These are phyloP conservation scores for Laothoe populi DNA, from an alignment of 2,888 invertebrate species.

Conservation along the genomic window DNA sequence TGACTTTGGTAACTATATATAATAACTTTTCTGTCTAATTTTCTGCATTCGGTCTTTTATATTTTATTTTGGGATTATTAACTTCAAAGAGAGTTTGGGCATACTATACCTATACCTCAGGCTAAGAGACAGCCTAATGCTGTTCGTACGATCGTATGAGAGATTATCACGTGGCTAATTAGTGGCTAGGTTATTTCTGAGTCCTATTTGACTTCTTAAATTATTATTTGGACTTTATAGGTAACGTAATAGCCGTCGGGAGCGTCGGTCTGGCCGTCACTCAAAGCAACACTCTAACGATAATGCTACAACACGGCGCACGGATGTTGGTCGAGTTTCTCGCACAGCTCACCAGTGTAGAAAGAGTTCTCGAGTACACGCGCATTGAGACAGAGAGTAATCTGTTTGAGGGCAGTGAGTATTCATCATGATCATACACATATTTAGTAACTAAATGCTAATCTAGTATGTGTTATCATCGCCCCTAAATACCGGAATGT, in stretches of 20 bases:
- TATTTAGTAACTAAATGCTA: too few species aligned
- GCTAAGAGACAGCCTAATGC: too few species aligned
- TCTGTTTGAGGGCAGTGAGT: constrained; percentile 77
- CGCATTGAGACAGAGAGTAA: constrained; percentile 86
- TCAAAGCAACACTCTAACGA: constrained; percentile 85
- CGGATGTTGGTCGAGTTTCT: constrained; percentile 93
- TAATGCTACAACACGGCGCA: constrained; percentile 90
- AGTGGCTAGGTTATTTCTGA: too few species aligned
- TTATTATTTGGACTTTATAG: constrained; percentile 47
- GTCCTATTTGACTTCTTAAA: background rate
- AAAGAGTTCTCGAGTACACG: constrained; percentile 93
- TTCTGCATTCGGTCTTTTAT: too few species aligned
- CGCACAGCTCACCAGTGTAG: constrained; percentile 92
- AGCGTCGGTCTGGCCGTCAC: constrained; percentile 88
- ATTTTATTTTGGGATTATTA: too few species aligned
- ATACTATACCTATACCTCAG: too few species aligned
- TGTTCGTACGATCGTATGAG: too few species aligned
- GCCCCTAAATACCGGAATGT: too few species aligned
- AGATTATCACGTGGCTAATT: too few species aligned
- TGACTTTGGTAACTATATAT: constrained; percentile 65
- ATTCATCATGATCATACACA: background rate
- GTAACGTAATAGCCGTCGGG: constrained; percentile 75
- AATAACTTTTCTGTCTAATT: too few species aligned
- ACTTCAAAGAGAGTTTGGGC: too few species aligned
- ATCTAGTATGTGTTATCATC: too few species aligned